Conservation (phyloP, 2,888 invertebrate species). For the Cinara cedri region DNA sequence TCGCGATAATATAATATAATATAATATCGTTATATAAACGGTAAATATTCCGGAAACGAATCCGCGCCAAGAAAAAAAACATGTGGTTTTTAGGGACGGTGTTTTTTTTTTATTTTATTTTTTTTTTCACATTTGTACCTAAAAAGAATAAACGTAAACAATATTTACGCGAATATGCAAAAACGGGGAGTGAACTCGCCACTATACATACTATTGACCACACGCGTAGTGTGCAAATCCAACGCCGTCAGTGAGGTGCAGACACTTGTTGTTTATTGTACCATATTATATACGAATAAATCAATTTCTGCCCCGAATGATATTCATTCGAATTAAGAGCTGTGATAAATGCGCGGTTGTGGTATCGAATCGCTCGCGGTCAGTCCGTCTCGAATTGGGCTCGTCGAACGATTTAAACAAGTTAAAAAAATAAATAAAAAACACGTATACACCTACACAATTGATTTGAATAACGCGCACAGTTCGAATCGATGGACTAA, state of each 20-base stretch:
- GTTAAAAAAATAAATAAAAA: not conserved
- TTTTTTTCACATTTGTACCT: not conserved
- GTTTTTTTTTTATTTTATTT: not conserved
- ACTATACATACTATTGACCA: not conserved
- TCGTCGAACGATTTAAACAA: not conserved
- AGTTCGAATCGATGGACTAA: too few relatives aligned
- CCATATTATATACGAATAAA: too few relatives aligned
- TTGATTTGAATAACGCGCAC: too few relatives aligned
- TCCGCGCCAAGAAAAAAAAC: not conserved
- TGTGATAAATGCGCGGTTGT: not conserved
- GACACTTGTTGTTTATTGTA: conserved; percentile 41
- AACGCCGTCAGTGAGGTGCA: not conserved
- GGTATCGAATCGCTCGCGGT: not conserved
- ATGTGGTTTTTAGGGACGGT: not conserved
- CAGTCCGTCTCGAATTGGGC: not conserved
- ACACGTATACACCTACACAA: too few relatives aligned
- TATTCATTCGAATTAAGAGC: not conserved
- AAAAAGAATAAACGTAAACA: not conserved
- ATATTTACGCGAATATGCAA: not conserved
- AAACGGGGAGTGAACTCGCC: too few relatives aligned
- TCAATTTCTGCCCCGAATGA: not conserved
- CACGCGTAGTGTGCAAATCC: not conserved
- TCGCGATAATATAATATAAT: too few relatives aligned
- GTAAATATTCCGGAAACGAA: not conserved
- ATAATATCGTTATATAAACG: too few relatives aligned